Base-by-base conservation (phyloP, 2,797 vertebrate species). In the Emydoidea blandingii region DNA sequence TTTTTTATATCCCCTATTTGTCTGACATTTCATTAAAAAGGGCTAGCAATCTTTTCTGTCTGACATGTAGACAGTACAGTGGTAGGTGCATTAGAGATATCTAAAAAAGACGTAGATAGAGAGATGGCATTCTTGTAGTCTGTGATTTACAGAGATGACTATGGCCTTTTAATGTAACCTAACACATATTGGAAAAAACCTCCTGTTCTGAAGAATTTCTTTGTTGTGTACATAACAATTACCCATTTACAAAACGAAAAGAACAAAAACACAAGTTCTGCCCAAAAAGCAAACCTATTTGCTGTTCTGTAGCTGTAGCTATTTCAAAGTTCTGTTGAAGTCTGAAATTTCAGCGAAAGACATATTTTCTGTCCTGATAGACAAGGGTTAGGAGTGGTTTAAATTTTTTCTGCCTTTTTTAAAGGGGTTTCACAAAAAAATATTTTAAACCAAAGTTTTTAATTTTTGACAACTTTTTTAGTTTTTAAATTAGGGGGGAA, bases 81-180 rank as follows among this genome's bases (percentile, higher is more conserved):
- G 83, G 94, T 21, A 83, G 85, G 27, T 1, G 56, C 6, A 6
- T 74, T 72, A 84, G 83, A 57, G 92, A 41, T 12, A 79, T 72
- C 59, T 87, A 7, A 0, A 59, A 31, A 0, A 80, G 79, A 4
- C 8, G 2, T 52, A 59, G 25, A 0, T 31, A 74, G 62, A 37
- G 53, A 86, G 80, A 49, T 0, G 1, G 3, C 53, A 12, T 12
- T 59, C 21, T 62, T 78, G 27, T 83, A 49, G 7, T 44, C 9
- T 1, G 86, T 10, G 81, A 12, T 53, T 86, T 87, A 11, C 57
- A 76, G 25, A 11, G 85, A 86, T 34, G 72, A 18, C 29, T 25
- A 1, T 0, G 0, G 56, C 3, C 21, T 53, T 54, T 53, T 0
- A 1, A 6, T 3, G 78, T 25, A 3, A 53, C 62, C 29, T 83